phyloP scores from a whole-genome alignment of 2,113 vertebrate genomes.

The Numida meleagris region DNA sequence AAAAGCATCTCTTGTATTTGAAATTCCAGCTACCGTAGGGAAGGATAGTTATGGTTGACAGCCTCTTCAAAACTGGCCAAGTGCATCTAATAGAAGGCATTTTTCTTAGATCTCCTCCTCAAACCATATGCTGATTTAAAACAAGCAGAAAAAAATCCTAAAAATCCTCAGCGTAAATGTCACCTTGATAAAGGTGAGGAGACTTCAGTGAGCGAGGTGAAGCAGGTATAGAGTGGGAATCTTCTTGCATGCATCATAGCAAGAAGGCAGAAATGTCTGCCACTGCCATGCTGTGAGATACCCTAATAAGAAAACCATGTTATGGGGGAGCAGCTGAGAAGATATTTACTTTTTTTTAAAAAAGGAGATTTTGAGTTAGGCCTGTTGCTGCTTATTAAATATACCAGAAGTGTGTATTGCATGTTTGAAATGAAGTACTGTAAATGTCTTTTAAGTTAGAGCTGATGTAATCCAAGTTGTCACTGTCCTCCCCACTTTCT shows the following conservation, averaged over 20 bases:
- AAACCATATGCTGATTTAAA: neutral
- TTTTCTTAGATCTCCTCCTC: neutral
- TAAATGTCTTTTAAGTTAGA: neutral
- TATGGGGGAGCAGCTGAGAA: accelerated
- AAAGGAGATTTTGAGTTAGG: neutral
- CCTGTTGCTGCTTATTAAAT: neutral
- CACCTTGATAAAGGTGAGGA: neutral
- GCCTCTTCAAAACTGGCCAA: neutral
- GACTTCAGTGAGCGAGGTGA: neutral
- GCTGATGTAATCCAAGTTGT: no score
- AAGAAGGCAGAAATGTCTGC: neutral
- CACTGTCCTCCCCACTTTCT: accelerated
- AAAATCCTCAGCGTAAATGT: neutral
- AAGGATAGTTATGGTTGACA: neutral
- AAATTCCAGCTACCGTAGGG: neutral
- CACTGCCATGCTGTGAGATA: neutral
- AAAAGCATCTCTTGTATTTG: neutral
- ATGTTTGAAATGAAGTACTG: neutral
- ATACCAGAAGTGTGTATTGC: neutral
- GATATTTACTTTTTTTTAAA: neutral
- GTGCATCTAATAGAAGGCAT: neutral
- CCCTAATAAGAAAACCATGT: neutral
- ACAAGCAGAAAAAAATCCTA: neutral
- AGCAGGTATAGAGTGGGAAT: neutral
- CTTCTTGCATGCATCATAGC: neutral